Percentiles rank a stretch among this genome's conserved stretches.
Conservation (phyloP, 1,140 invertebrate species). For the Lasaia peninsularis region DNA sequence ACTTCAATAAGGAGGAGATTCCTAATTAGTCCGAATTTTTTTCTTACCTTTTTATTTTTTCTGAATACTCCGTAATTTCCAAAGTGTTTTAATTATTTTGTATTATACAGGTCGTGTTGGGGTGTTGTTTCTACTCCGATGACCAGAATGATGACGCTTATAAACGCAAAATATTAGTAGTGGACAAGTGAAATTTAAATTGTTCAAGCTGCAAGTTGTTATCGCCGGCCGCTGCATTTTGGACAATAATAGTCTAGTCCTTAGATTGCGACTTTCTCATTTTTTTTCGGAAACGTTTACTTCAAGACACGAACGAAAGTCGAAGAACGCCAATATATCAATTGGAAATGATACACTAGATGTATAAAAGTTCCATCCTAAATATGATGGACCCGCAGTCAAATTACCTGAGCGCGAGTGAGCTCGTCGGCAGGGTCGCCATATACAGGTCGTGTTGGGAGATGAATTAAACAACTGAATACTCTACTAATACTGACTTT, state of each 20-base stretch:
- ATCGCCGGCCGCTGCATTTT: neutral
- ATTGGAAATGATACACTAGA: neutral
- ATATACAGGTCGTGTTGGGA: neutral
- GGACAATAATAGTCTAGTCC: neutral
- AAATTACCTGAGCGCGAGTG: neutral
- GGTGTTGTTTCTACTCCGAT: neutral
- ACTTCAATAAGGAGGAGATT: too few relatives aligned
- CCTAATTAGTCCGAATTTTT: too few relatives aligned
- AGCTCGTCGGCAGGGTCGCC: neutral
- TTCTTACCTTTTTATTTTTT: too few relatives aligned
- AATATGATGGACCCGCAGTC: neutral
- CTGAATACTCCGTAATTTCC: too few relatives aligned
- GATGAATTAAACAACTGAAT: too few relatives aligned
- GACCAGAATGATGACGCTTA: too few relatives aligned
- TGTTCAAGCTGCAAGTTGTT: neutral
- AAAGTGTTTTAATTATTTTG: too few relatives aligned
- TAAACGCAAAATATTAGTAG: neutral
- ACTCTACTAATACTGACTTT: too few relatives aligned
- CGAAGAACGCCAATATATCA: neutral
- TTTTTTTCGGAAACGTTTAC: neutral
- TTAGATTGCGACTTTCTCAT: neutral
- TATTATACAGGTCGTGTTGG: too few relatives aligned
- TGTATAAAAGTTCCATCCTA: neutral
- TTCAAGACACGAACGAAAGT: neutral
- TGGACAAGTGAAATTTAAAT: constrained; percentile 1